phyloP scores from a whole-genome alignment of 2,113 vertebrate genomes.

The Nannospalax galili region DNA sequence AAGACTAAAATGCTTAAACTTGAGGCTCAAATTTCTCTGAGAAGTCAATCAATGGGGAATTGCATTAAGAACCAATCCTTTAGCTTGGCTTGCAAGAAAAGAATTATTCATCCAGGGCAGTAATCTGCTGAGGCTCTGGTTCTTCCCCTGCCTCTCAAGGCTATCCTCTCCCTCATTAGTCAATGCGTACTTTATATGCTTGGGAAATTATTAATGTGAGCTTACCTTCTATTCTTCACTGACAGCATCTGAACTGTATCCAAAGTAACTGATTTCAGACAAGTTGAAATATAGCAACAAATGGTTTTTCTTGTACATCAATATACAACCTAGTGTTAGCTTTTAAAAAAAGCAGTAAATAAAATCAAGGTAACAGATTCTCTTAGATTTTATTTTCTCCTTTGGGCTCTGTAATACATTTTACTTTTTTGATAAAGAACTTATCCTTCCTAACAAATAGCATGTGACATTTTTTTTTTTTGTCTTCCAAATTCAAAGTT shows the following conservation, averaged over 20 bases:
- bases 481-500: conserved; percentile 18
- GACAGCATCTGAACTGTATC: conserved; percentile 50
- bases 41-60: not conserved
- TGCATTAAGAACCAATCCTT: not conserved
- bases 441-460: conserved; percentile 60
- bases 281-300: conserved; percentile 55
- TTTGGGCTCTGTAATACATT: conserved; percentile 43
- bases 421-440: conserved; percentile 2
- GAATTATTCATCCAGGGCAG: not conserved
- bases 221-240: conserved; percentile 43
- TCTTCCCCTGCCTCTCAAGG: not conserved
- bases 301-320: conserved; percentile 30
- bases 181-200: not conserved
- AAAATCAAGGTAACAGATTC: conserved; percentile 66
- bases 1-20: not conserved
- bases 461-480: not conserved
- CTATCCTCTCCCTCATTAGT: not conserved
- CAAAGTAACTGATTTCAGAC: conserved; percentile 39
- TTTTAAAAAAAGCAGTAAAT: conserved; percentile 49
- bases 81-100: not conserved
- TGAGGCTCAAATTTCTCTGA: not conserved
- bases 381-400: conserved; percentile 52
- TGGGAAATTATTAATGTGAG: conserved; percentile 49
- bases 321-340: not conserved
- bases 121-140: not conserved